Conservation (phyloP, 2,888 invertebrate species). For the Leptothorax acervorum region DNA sequence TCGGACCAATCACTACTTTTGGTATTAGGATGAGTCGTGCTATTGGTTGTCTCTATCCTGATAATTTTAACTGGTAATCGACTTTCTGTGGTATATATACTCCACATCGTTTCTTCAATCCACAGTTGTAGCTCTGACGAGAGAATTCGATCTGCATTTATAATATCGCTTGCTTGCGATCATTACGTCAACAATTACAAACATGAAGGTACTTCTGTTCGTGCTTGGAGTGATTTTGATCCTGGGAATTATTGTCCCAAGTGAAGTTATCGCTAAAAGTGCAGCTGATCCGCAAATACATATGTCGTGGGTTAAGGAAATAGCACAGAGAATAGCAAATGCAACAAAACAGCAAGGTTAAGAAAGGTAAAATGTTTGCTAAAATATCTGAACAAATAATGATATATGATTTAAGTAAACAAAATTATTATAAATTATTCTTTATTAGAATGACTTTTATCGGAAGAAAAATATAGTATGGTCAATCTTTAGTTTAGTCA, state of each 20-base stretch:
- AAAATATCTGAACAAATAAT: not conserved
- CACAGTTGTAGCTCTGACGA: not conserved
- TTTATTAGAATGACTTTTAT: not conserved
- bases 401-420: not conserved
- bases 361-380: not conserved
- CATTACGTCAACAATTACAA: not conserved
- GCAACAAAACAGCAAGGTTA: too few species aligned
- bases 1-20: not conserved
- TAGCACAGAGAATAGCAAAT: too few species aligned
- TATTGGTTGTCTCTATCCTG: not conserved
- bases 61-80: not conserved
- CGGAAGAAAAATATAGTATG: not conserved
- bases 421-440: not conserved
- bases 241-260: not conserved
- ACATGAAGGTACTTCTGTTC: not conserved
- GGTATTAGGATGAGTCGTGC: not conserved
- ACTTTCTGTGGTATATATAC: not conserved
- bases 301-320: too few species aligned
- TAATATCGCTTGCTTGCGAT: not conserved
- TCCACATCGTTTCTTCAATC: not conserved
- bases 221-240: not conserved
- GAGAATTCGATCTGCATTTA: not conserved
- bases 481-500: not conserved
- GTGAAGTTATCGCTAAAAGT: too few species aligned
- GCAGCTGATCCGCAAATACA: too few species aligned